phyloP scores from a whole-genome alignment of 1,140 invertebrate species.

The Hylyphantes graminicola region DNA sequence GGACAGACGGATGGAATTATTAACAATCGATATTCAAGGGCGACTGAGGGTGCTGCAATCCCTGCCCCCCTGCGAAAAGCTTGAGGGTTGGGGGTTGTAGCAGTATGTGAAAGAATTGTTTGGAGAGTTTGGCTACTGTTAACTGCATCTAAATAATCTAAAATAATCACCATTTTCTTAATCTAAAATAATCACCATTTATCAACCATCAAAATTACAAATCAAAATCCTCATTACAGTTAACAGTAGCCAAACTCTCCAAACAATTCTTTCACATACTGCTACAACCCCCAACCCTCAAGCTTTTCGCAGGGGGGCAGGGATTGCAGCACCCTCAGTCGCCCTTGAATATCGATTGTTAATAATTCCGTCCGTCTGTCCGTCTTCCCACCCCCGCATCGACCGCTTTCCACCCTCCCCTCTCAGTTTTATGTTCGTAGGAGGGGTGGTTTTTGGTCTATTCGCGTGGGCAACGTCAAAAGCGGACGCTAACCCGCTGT shows the following conservation, averaged over 20 bases:
- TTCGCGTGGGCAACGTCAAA: neutral
- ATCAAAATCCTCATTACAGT: neutral
- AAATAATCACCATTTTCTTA: no score
- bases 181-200: no score
- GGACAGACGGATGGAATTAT: slow-evolving; percentile 29
- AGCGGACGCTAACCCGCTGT: neutral
- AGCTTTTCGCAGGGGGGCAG: neutral
- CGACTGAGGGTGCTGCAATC: neutral
- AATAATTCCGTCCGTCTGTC: slow-evolving; percentile 27
- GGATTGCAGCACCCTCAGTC: neutral
- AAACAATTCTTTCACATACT: neutral
- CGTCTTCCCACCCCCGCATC: slow-evolving; percentile 6
- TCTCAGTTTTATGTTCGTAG: neutral
- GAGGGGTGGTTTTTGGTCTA: slow-evolving; percentile 20
- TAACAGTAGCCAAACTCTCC: neutral
- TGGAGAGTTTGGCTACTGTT: neutral
- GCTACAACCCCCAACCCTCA: slow-evolving; percentile 5
- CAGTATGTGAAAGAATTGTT: neutral
- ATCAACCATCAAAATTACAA: no score
- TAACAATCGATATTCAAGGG: slow-evolving; percentile 46
- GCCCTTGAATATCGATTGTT: slow-evolving; percentile 47
- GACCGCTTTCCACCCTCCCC: slow-evolving; percentile 3
- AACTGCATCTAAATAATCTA: no score
- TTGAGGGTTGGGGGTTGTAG: slow-evolving; percentile 1
- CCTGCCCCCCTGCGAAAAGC: neutral